Percentiles rank a stretch among this genome's conserved stretches.
Conservation (phyloP, 2,113 vertebrate species). For the Apteryx owenii region DNA sequence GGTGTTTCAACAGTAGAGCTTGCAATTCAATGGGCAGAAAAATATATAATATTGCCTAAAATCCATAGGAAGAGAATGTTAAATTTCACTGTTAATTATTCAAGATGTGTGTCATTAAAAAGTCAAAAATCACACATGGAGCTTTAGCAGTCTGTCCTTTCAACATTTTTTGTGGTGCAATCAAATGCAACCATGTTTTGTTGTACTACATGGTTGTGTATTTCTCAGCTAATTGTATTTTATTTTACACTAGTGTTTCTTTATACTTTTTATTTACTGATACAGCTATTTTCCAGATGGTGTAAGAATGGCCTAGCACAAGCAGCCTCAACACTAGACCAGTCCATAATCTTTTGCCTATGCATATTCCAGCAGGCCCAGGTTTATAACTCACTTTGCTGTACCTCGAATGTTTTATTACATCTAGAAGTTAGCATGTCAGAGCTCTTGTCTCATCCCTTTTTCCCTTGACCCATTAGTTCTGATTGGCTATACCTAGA, state of each 20-base stretch:
- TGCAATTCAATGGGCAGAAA: background rate
- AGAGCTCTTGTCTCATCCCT: background rate
- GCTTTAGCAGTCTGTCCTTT: background rate
- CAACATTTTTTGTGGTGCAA: background rate
- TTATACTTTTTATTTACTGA: background rate
- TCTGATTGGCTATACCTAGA: background rate
- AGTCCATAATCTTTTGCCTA: background rate
- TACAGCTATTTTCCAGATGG: background rate
- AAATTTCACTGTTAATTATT: background rate
- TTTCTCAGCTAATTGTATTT: background rate
- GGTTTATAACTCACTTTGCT: background rate
- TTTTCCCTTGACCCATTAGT: background rate
- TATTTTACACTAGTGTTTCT: background rate
- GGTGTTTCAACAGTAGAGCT: background rate
- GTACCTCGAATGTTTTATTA: background rate
- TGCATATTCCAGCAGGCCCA: background rate
- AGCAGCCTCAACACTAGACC: background rate
- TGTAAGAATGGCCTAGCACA: background rate
- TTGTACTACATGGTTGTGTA: background rate
- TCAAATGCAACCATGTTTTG: background rate
- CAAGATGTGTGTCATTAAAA: background rate
- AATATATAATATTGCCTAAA: background rate
- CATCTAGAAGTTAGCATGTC: background rate
- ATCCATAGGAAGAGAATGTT: background rate
- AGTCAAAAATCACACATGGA: background rate